A percentile compares a stretch with the other conserved stretches of the same genome.
Conservation (phyloP, 2,888 invertebrate genomes). For the Drosophila emarginata region DNA sequence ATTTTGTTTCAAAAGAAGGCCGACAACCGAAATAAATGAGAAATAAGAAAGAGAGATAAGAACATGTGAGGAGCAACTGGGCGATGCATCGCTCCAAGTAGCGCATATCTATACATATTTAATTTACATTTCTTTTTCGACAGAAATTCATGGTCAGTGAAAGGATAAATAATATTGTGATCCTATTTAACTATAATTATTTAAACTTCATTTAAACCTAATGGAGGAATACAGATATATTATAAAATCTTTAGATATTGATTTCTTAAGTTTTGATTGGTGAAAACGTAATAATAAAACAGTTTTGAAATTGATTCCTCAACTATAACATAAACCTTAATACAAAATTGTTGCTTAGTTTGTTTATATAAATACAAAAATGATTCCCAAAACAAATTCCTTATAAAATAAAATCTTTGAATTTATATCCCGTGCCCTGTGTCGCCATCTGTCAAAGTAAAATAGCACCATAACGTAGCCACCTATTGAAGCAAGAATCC, state of each 20-base stretch:
- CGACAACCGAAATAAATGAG: slow-evolving; percentile 37
- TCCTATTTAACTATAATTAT: too few species aligned
- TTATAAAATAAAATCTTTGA: too few species aligned
- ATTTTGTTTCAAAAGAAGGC: slow-evolving; percentile 60
- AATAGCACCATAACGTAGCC: background rate
- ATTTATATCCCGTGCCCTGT: background rate
- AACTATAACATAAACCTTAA: too few species aligned
- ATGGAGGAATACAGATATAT: too few species aligned
- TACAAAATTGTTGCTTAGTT: too few species aligned
- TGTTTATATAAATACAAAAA: too few species aligned
- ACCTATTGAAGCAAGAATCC: slow-evolving; percentile 9
- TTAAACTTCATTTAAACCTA: too few species aligned
- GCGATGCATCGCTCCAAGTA: slow-evolving; percentile 40
- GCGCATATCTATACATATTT: slow-evolving; percentile 25
- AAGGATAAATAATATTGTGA: background rate
- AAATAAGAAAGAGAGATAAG: slow-evolving; percentile 28
- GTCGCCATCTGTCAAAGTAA: background rate
- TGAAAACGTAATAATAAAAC: too few species aligned
- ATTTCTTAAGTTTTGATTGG: too few species aligned
- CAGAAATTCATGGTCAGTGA: background rate
- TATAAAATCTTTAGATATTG: too few species aligned
- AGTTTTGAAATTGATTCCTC: too few species aligned
- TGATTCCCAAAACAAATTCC: too few species aligned
- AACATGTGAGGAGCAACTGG: slow-evolving; percentile 49
- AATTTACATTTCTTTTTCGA: background rate